Percentiles rank a stretch among this genome's conserved stretches.
Evolutionary conservation across 2,113 vertebrate species (phyloP).

Genomic region (Polyodon spathula): DNA sequence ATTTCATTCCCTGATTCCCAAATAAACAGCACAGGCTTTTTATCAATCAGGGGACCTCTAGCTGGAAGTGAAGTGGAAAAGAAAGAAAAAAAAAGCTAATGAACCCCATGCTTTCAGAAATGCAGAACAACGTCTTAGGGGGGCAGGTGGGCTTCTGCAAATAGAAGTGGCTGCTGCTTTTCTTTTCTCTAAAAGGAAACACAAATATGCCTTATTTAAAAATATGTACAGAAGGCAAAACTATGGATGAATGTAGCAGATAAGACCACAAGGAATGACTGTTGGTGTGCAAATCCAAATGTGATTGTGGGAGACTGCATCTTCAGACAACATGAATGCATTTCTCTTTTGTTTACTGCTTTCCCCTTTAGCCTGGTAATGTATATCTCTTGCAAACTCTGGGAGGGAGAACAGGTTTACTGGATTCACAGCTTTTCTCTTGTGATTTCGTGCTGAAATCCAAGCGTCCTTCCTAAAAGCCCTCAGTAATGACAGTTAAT

Average conservation of each 20-base stretch:
- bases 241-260: too few relatives aligned
- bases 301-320: too few relatives aligned
- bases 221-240: too few relatives aligned
- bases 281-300: too few relatives aligned
- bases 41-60: conserved; percentile 44
- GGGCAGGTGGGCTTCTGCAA: conserved; percentile 17
- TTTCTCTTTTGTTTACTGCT: too few relatives aligned
- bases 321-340: too few relatives aligned
- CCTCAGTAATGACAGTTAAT: conserved; percentile 60
- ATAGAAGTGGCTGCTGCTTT: conserved; percentile 2
- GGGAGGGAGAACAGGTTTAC: conserved; percentile 13
- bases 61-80: conserved; percentile 42
- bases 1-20: conserved; percentile 61
- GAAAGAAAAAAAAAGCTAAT: conserved; percentile 40
- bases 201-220: too few relatives aligned
- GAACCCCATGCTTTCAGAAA: conserved; percentile 37
- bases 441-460: conserved; percentile 1
- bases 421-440: conserved; percentile 12
- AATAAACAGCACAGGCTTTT: conserved; percentile 53
- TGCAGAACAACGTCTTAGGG: conserved; percentile 28
- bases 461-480: conserved; percentile 33
- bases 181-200: conserved; percentile 6
- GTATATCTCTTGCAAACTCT: too few relatives aligned
- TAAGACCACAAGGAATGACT: too few relatives aligned
- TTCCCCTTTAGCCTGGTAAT: too few relatives aligned